phyloP scores from a whole-genome alignment of 2,888 invertebrate genomes.

The Odontothrips loti region DNA sequence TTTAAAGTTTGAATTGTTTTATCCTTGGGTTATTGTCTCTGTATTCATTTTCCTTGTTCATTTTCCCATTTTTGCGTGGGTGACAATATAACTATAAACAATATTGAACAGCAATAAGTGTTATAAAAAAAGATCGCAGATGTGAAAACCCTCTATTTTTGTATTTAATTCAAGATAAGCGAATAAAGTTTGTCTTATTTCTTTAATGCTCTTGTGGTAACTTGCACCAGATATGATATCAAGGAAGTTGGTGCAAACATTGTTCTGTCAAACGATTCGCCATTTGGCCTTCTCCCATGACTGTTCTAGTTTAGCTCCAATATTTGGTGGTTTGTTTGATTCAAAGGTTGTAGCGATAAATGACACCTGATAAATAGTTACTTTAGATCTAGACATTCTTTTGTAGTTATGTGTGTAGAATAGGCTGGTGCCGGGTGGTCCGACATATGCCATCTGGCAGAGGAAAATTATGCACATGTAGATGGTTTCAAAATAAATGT shows the following conservation, averaged over 20 bases:
- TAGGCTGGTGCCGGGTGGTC: slow-evolving; percentile 14
- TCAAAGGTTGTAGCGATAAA: slow-evolving; percentile 38
- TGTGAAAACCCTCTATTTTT: slow-evolving; percentile 52
- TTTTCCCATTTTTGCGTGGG: slow-evolving; percentile 36
- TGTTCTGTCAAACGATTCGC: slow-evolving; percentile 2
- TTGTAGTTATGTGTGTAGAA: slow-evolving; percentile 25
- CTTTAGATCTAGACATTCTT: slow-evolving; percentile 20
- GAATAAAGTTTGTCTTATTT: slow-evolving; percentile 41
- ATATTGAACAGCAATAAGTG: slow-evolving; percentile 51
- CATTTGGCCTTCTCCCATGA: slow-evolving; percentile 22
- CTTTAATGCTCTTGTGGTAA: slow-evolving; percentile 24
- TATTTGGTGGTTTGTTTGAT: slow-evolving; percentile 40
- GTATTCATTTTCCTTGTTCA: slow-evolving; percentile 28
- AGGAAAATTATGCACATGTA: slow-evolving; percentile 26
- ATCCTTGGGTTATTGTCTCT: slow-evolving; percentile 28
- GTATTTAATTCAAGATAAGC: slow-evolving; percentile 47
- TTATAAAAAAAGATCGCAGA: slow-evolving; percentile 46
- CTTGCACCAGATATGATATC: background rate
- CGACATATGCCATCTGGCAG: slow-evolving; percentile 12
- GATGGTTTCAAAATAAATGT: slow-evolving; percentile 27
- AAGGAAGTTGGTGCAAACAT: slow-evolving; percentile 13
- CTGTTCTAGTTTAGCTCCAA: slow-evolving; percentile 28
- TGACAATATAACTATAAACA: slow-evolving; percentile 45
- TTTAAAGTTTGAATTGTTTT: slow-evolving; percentile 28
- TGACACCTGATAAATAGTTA: slow-evolving; percentile 29